Conservation (phyloP, 2,888 invertebrate species). For the Hydropsyche betteni region DNA sequence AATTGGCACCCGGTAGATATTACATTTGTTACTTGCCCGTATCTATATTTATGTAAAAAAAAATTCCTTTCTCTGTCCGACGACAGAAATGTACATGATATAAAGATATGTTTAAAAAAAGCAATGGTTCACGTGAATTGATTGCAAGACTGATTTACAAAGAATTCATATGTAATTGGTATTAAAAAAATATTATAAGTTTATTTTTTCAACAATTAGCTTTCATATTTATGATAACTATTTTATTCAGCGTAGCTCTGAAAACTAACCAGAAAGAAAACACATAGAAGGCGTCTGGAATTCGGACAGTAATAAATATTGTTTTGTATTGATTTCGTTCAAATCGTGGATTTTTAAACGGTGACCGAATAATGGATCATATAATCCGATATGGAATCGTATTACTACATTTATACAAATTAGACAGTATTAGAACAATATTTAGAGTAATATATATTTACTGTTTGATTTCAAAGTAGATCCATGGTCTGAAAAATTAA, state of each 20-base stretch:
- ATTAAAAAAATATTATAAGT: constrained; percentile 26
- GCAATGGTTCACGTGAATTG: constrained; percentile 32
- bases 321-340: too few relatives aligned
- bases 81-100: constrained; percentile 17
- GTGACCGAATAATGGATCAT: too few relatives aligned
- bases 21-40: constrained; percentile 23
- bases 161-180: constrained; percentile 56
- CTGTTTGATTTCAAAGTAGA: too few relatives aligned
- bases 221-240: constrained; percentile 28
- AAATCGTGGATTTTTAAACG: too few relatives aligned
- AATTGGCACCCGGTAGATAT: constrained; percentile 11
- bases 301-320: too few relatives aligned
- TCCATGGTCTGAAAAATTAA: too few relatives aligned
- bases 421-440: too few relatives aligned
- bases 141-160: constrained; percentile 50
- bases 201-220: constrained; percentile 32
- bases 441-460: too few relatives aligned
- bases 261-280: background rate
- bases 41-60: constrained; percentile 17
- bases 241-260: constrained; percentile 23
- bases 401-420: too few relatives aligned
- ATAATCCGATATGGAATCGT: too few relatives aligned
- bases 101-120: constrained; percentile 30
- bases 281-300: too few relatives aligned
- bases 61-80: background rate